These are phyloP conservation scores for Aegithalos caudatus DNA, from an alignment of 2,113 vertebrate genomes.

Conservation along the genomic window DNA sequence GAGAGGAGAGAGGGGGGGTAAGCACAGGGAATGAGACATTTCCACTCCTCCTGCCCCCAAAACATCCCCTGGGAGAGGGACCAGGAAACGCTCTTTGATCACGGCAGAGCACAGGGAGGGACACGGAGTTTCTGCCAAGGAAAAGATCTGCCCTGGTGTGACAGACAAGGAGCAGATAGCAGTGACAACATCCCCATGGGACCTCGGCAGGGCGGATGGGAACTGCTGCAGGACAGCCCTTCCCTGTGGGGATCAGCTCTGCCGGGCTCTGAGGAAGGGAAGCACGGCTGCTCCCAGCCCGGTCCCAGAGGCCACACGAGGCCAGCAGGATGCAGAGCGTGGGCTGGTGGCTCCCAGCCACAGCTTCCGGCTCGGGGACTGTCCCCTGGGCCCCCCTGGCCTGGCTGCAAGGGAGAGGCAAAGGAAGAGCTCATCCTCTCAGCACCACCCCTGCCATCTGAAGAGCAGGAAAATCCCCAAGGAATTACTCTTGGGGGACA, in stretches of 20 bases:
- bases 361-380: accelerated
- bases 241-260: accelerated
- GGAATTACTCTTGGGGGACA: not conserved
- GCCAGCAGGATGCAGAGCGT: not conserved
- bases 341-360: not conserved
- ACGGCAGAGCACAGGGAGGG: not conserved
- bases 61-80: not conserved
- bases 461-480: not conserved
- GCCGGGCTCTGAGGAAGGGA: not conserved
- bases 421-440: not conserved
- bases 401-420: not conserved
- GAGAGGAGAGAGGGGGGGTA: not conserved
- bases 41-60: not conserved
- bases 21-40: not conserved
- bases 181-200: not conserved
- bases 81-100: not conserved
- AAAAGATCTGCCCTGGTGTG: not conserved
- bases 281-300: not conserved
- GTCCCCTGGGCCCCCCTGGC: not conserved
- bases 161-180: not conserved
- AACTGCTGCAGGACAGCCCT: not conserved
- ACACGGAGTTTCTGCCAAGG: not conserved
- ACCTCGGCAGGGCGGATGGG: not conserved
- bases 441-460: not conserved
- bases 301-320: not conserved